phyloP scores from a whole-genome alignment of 2,797 vertebrate genomes.

The Percopsis omiscomaycus region DNA sequence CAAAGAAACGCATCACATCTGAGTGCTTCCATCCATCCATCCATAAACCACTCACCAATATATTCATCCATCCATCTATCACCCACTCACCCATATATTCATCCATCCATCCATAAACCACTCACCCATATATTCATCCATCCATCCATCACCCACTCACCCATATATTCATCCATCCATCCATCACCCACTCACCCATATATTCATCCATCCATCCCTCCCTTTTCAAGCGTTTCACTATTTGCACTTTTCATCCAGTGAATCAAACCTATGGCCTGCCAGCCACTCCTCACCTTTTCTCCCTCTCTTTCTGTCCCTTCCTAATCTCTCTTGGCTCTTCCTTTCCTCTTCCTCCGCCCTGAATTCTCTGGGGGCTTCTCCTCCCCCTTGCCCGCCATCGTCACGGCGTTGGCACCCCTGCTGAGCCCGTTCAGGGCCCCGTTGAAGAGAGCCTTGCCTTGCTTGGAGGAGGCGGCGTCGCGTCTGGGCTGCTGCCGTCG shows the following conservation, averaged over 20 bases:
- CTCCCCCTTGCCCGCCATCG: constrained; percentile 76
- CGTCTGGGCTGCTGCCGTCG: constrained; percentile 85
- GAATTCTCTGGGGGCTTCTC: constrained; percentile 83
- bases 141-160: neutral
- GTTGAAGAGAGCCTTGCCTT: constrained; percentile 82
- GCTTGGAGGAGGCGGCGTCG: constrained; percentile 76
- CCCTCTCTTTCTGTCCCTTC: constrained; percentile 46
- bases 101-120: constrained; percentile 4
- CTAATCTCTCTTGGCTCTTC: constrained; percentile 95
- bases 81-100: neutral
- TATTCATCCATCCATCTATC: neutral
- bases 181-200: neutral
- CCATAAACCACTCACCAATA: neutral
- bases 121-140: constrained; percentile 13
- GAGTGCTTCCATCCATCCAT: constrained; percentile 39
- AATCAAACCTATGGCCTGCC: constrained; percentile 44
- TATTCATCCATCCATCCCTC: constrained; percentile 14
- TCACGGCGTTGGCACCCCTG: constrained; percentile 79
- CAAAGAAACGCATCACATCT: constrained; percentile 54
- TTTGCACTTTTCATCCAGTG: constrained; percentile 42
- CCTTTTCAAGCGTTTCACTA: constrained; percentile 57
- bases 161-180: neutral
- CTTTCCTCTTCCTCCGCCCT: constrained; percentile 91
- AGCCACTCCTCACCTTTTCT: constrained; percentile 37
- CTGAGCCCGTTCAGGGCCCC: constrained; percentile 86